phyloP scores from a whole-genome alignment of 2,113 vertebrate genomes.

The Psophia crepitans region DNA sequence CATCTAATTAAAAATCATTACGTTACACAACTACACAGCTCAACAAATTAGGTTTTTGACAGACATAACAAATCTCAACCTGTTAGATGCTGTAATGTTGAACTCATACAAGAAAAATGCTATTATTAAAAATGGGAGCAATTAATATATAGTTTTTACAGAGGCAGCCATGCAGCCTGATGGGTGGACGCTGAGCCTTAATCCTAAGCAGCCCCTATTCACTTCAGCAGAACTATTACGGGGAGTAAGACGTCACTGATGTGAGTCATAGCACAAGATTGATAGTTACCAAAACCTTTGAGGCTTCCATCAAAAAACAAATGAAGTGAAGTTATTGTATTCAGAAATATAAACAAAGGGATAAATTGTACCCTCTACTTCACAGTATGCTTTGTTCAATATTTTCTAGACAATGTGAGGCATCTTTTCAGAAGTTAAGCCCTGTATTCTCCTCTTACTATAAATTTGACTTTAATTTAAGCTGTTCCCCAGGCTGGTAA shows the following conservation, averaged over 20 bases:
- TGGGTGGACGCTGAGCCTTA: not conserved
- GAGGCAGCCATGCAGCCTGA: not conserved
- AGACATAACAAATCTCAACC: not conserved
- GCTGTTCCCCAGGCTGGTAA: not conserved
- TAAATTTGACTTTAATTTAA: not conserved
- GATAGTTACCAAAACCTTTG: not conserved
- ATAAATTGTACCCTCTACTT: not conserved
- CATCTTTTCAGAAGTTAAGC: not conserved
- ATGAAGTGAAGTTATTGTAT: not conserved
- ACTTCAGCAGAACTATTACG: not conserved
- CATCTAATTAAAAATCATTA: not conserved
- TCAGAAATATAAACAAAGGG: not conserved
- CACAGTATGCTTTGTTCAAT: not conserved
- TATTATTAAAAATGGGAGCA: not conserved
- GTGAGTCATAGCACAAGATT: not conserved
- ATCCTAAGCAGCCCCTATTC: not conserved
- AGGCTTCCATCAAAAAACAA: not conserved
- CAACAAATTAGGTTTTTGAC: constrained; percentile 7
- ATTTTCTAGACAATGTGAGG: not conserved
- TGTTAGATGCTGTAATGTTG: not conserved
- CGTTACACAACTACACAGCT: not conserved
- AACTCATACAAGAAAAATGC: not conserved
- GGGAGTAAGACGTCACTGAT: not conserved
- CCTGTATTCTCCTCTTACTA: not conserved
- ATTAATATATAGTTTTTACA: not conserved